Conservation (phyloP, 2,888 invertebrate species). For the Aspidiotus rigidus region DNA sequence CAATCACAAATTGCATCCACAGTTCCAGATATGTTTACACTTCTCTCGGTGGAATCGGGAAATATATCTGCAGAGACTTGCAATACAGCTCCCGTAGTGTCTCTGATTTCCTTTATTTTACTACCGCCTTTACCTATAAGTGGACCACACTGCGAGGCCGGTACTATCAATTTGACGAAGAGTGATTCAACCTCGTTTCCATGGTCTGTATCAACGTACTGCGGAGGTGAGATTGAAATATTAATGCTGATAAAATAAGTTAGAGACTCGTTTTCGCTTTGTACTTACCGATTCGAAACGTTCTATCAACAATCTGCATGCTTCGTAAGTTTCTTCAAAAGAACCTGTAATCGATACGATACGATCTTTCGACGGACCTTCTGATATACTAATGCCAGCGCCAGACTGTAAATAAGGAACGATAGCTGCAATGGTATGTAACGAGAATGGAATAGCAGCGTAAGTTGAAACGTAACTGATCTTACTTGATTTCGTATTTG, state of each 20-base stretch:
- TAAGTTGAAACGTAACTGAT: not conserved
- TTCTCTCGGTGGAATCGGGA: slow-evolving; percentile 96
- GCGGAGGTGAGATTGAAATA: not conserved
- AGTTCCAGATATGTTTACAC: slow-evolving; percentile 94
- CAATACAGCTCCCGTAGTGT: slow-evolving; percentile 85
- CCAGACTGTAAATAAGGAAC: slow-evolving; percentile 62
- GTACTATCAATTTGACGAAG: slow-evolving; percentile 82
- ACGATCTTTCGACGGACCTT: slow-evolving; percentile 97
- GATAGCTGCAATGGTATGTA: too few relatives aligned
- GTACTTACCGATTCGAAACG: slow-evolving; percentile 94
- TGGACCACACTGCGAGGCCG: slow-evolving; percentile 98
- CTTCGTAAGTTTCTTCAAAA: slow-evolving; percentile 93
- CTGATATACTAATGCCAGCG: slow-evolving; percentile 99
- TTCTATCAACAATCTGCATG: slow-evolving; percentile 97
- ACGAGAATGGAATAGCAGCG: slow-evolving; percentile 1
- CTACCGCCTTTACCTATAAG: slow-evolving; percentile 98
- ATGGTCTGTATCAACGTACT: slow-evolving; percentile 15
- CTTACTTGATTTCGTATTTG: slow-evolving; percentile 97
- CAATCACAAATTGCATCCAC: slow-evolving; percentile 98
- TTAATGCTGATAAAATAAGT: not conserved
- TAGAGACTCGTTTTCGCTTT: not conserved
- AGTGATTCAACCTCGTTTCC: slow-evolving; percentile 17
- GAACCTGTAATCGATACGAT: slow-evolving; percentile 98
- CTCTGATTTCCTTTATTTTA: slow-evolving; percentile 98
- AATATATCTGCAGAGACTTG: slow-evolving; percentile 98